Evolutionary conservation across 2,113 vertebrate species (phyloP).

Genomic region (Boulengeromyrus knoepffleri): DNA sequence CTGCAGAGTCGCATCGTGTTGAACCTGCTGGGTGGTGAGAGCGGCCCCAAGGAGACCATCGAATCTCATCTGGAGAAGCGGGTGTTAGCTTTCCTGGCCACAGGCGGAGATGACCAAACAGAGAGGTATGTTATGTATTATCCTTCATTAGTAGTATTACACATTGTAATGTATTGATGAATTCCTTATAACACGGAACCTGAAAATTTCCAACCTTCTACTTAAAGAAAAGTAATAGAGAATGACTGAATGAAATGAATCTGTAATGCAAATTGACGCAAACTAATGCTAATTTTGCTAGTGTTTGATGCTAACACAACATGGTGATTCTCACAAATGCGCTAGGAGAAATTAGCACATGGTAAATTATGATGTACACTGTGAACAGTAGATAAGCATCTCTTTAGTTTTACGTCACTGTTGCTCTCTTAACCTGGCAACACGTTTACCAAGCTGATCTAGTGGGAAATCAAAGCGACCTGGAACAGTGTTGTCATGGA

Average conservation of each 20-base stretch:
- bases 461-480: not conserved
- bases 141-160: not conserved
- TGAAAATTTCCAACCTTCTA: not conserved
- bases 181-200: not conserved
- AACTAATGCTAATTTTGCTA: not conserved
- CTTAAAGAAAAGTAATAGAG: not conserved
- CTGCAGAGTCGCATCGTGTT: conserved; percentile 61
- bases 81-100: conserved; percentile 66
- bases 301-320: not conserved
- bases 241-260: not conserved
- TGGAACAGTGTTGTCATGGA: not conserved
- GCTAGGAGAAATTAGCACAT: not conserved
- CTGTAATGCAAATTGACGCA: not conserved
- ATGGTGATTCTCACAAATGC: not conserved
- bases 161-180: not conserved
- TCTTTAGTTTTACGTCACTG: not conserved
- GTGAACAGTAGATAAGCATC: not conserved
- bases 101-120: conserved; percentile 45
- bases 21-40: conserved; percentile 60
- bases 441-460: not conserved
- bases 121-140: conserved; percentile 62
- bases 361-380: not conserved
- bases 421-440: not conserved
- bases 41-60: conserved; percentile 50
- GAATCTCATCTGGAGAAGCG: conserved; percentile 69